These are phyloP conservation scores for Aspidiotus rigidus DNA, from an alignment of 2,888 invertebrate genomes.

Conservation along the genomic window DNA sequence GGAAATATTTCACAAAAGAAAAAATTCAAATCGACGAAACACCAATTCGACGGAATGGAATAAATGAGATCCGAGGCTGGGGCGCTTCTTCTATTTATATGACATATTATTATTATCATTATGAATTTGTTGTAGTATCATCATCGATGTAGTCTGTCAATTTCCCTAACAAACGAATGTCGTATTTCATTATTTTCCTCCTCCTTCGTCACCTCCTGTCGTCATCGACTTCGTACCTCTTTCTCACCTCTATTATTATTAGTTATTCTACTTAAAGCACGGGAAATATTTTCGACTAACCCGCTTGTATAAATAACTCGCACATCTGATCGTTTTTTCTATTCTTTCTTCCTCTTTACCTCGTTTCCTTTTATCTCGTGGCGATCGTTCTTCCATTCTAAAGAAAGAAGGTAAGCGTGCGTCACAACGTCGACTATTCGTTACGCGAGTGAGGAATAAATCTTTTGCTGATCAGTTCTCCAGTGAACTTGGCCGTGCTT, in stretches of 20 bases:
- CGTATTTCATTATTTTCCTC: conserved; percentile 22
- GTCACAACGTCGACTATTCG: not conserved
- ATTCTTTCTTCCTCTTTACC: not conserved
- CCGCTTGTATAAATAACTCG: conserved; percentile 26
- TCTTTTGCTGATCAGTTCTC: not conserved
- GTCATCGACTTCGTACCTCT: too few relatives aligned
- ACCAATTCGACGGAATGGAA: not conserved
- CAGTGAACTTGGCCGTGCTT: not conserved
- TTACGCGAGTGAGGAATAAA: not conserved
- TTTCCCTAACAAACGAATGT: conserved; percentile 28
- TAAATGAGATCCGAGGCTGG: not conserved
- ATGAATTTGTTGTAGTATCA: not conserved
- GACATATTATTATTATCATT: conserved; percentile 12
- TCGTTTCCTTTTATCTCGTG: not conserved
- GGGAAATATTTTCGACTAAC: conserved; percentile 29
- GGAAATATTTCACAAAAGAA: not conserved
- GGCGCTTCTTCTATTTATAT: too few relatives aligned
- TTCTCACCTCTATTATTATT: not conserved
- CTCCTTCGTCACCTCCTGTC: not conserved
- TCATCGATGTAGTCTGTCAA: conserved; percentile 2
- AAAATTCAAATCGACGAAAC: not conserved
- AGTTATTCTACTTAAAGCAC: conserved; percentile 22
- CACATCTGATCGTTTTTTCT: not conserved
- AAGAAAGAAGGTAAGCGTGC: conserved; percentile 5
- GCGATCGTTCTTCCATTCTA: not conserved